phyloP scores from a whole-genome alignment of 1,140 invertebrate genomes.

The Mesaphorura yosii region DNA sequence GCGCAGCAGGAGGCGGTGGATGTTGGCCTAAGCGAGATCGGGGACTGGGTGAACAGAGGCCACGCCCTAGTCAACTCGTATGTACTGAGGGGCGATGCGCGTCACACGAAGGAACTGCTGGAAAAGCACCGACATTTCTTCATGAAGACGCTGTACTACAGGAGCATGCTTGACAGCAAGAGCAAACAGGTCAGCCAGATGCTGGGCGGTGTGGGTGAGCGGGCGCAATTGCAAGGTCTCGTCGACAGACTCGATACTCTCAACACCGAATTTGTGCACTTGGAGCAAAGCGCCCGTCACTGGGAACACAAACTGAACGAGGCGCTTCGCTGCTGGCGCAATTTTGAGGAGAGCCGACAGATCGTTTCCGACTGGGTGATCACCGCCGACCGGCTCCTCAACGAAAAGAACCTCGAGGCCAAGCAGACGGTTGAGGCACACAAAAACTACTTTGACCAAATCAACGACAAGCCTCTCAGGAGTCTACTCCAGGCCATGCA shows the following conservation, averaged over 20 bases:
- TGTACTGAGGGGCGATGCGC: conserved; percentile 54
- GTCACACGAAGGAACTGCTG: conserved; percentile 56
- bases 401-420: conserved; percentile 66
- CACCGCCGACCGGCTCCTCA: conserved; percentile 64
- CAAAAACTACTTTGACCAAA: conserved; percentile 65
- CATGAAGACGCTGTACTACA: conserved; percentile 74
- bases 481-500: conserved; percentile 66
- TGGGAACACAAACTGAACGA: conserved; percentile 71
- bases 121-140: conserved; percentile 80
- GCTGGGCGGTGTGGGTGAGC: conserved; percentile 58
- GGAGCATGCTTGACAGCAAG: conserved; percentile 85
- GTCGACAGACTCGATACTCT: conserved; percentile 58
- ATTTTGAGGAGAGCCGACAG: conserved; percentile 63
- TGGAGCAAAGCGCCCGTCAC: conserved; percentile 56
- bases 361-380: conserved; percentile 74
- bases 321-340: conserved; percentile 68
- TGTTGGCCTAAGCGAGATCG: conserved; percentile 70
- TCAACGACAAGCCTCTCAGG: conserved; percentile 68
- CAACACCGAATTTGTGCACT: conserved; percentile 67
- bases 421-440: conserved; percentile 64
- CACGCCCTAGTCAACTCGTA: conserved; percentile 55
- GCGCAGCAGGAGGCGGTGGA: conserved; percentile 84
- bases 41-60: conserved; percentile 70
- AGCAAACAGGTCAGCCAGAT: conserved; percentile 85
- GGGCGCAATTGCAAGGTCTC: conserved; percentile 57